A percentile compares a stretch with the other conserved stretches of the same genome.
These are phyloP conservation scores for Coelogynopora nodosa DNA, from an alignment of 2,888 invertebrate genomes.

Conservation along the genomic window DNA sequence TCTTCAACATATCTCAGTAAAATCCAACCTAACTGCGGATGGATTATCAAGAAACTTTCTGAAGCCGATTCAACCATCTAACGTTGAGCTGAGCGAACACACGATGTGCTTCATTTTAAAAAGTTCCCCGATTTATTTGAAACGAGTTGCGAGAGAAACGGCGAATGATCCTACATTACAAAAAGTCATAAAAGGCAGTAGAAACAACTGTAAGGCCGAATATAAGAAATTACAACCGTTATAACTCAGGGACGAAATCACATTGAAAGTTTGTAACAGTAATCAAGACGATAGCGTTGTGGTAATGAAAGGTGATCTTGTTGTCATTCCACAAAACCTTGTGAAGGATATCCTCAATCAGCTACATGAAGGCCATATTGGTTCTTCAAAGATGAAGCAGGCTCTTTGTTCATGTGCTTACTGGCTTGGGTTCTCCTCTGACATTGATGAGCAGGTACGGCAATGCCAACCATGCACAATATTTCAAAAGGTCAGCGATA, in stretches of 20 bases:
- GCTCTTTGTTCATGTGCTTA: not conserved
- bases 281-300: slow-evolving; percentile 33
- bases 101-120: not conserved
- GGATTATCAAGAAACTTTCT: not conserved
- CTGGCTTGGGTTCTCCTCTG: slow-evolving; percentile 17
- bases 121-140: not conserved
- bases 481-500: slow-evolving; percentile 16
- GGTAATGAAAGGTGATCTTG: slow-evolving; percentile 34
- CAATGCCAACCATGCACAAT: slow-evolving; percentile 36
- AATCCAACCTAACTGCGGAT: not conserved
- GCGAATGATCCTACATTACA: slow-evolving; percentile 10
- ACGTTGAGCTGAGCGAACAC: not conserved
- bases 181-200: not conserved
- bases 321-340: slow-evolving; percentile 24
- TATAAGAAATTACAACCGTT: slow-evolving; percentile 18
- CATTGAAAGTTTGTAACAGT: slow-evolving; percentile 25
- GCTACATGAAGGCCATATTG: slow-evolving; percentile 33
- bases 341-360: slow-evolving; percentile 29
- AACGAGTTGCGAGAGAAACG: slow-evolving; percentile 20
- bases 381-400: slow-evolving; percentile 33
- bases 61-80: not conserved
- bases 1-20: not conserved
- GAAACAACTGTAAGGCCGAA: not conserved
- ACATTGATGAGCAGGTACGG: slow-evolving; percentile 15
- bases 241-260: slow-evolving; percentile 13